Conservation (phyloP, 2,113 vertebrate species). For the Chlamydotis undulata region DNA sequence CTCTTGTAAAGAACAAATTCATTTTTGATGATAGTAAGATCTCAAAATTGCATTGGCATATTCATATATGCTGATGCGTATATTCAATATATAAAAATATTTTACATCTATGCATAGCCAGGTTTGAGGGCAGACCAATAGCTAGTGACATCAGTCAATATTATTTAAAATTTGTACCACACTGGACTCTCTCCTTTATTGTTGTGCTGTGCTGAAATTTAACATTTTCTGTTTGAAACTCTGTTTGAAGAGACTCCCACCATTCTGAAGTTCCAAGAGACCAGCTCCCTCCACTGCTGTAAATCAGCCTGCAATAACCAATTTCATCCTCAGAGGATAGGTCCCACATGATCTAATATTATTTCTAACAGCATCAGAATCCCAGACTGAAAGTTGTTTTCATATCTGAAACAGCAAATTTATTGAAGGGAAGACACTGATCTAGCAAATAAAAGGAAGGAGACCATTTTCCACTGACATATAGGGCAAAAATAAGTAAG, state of each 20-base stretch:
- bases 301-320: not conserved
- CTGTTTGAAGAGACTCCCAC: not conserved
- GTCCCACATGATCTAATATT: not conserved
- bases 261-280: not conserved
- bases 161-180: not conserved
- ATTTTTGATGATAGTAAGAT: not conserved
- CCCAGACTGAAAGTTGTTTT: not conserved
- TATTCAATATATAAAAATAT: not conserved
- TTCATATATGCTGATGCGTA: not conserved
- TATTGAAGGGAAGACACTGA: not conserved
- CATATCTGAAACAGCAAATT: not conserved
- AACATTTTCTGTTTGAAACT: not conserved
- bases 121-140: not conserved
- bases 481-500: not conserved
- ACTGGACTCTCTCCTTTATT: not conserved
- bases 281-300: not conserved
- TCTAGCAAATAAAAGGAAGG: not conserved
- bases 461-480: not conserved
- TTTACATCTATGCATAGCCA: not conserved
- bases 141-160: not conserved
- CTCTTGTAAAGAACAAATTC: not conserved
- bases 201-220: not conserved
- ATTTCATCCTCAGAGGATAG: not conserved
- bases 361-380: not conserved
- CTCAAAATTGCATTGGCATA: not conserved